These are phyloP conservation scores for Pantelozetes paolii DNA, from an alignment of 2,888 invertebrate species.

Conservation along the genomic window DNA sequence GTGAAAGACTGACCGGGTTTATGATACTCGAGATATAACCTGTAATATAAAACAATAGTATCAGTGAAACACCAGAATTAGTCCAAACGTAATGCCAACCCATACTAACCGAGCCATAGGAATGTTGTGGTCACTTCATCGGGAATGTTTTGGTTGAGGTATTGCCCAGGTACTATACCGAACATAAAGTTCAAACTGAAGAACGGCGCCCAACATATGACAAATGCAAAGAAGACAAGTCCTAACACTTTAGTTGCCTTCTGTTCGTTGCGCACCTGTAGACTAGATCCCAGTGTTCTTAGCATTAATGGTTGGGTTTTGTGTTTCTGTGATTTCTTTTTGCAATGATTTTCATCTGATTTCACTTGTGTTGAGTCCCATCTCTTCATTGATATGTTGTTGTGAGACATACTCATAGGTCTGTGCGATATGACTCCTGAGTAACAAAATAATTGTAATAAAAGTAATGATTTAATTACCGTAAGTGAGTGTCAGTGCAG, in stretches of 20 bases:
- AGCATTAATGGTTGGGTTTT: slow-evolving; percentile 45
- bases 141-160: slow-evolving; percentile 61
- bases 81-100: no score
- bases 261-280: slow-evolving; percentile 78
- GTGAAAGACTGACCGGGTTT: slow-evolving; percentile 19
- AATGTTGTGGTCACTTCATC: slow-evolving; percentile 74
- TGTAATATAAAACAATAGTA: not conserved
- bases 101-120: slow-evolving; percentile 88
- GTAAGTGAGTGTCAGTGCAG: not conserved
- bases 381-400: not conserved
- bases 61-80: no score
- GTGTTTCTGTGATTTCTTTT: not conserved
- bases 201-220: slow-evolving; percentile 92
- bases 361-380: not conserved
- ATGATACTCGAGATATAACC: slow-evolving; percentile 30
- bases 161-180: slow-evolving; percentile 63
- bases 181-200: slow-evolving; percentile 82
- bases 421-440: not conserved
- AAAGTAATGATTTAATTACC: not conserved
- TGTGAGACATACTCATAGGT: slow-evolving; percentile 9
- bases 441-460: not conserved
- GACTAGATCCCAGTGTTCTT: slow-evolving; percentile 52
- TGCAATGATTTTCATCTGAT: not conserved
- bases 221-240: slow-evolving; percentile 89
- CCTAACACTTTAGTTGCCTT: slow-evolving; percentile 94